A percentile compares a stretch with the other conserved stretches of the same genome.
These are phyloP conservation scores for Torymus auratus DNA, from an alignment of 2,888 invertebrate species.

Conservation along the genomic window DNA sequence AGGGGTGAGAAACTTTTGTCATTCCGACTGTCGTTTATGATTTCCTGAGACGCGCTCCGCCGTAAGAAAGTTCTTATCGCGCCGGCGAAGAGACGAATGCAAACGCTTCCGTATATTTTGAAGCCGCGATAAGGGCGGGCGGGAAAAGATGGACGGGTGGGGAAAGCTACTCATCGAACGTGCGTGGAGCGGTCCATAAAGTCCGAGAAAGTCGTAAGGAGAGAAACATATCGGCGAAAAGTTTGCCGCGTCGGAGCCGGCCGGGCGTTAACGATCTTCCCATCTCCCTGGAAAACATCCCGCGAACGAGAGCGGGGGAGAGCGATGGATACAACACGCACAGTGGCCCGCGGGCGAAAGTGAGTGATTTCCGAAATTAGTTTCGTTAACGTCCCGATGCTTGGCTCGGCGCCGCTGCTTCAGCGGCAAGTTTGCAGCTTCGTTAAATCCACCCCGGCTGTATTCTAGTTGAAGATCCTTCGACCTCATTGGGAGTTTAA, in stretches of 20 bases:
- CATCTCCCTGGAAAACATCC: constrained; percentile 34
- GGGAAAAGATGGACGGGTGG: not conserved
- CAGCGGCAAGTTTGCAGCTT: constrained; percentile 55
- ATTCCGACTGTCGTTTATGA: constrained; percentile 45
- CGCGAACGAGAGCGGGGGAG: not conserved
- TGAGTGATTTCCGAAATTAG: constrained; percentile 59
- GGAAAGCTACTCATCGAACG: not conserved
- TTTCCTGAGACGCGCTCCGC: constrained; percentile 10
- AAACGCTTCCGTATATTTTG: constrained; percentile 1
- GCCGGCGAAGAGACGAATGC: not conserved
- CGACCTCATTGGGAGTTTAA: constrained; percentile 39
- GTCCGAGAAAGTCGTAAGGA: constrained; percentile 35
- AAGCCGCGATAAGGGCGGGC: constrained; percentile 10
- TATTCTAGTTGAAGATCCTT: constrained; percentile 12
- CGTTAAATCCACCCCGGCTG: constrained; percentile 46
- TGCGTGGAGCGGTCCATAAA: not conserved
- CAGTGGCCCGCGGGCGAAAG: constrained; percentile 27
- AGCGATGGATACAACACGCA: not conserved
- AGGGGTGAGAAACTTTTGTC: constrained; percentile 38
- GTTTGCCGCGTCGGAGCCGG: not conserved
- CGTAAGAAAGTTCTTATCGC: constrained; percentile 50
- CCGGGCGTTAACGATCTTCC: constrained; percentile 42
- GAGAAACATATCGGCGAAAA: constrained; percentile 35
- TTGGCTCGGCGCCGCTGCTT: too few species aligned
- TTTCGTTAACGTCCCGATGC: constrained; percentile 58